Base-by-base conservation (phyloP, 2,113 vertebrate genomes). In the Ceuthmochares aereus region DNA sequence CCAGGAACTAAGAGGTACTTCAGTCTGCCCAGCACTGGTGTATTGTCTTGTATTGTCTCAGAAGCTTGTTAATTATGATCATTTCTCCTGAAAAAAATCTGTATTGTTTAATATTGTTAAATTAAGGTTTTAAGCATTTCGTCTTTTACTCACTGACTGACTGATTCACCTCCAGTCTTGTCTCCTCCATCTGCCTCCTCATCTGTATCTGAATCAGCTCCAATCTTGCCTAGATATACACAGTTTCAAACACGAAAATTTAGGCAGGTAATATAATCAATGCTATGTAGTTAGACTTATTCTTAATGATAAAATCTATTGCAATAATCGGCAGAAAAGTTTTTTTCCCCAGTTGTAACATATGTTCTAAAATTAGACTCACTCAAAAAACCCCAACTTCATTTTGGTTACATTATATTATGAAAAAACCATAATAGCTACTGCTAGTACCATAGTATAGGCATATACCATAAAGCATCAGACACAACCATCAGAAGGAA, bases 141-240 rank as follows among this genome's bases (percentile, higher is more conserved):
- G 12, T 87, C 92, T 97, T 97, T 91, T 96, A 99, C 99, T 99
- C 97, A 99, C 99, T 99, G 98, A 96, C 96, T 98, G 94, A 98
- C 89, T 92, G 97, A 89, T 91, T 98, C 98, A 58, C 95, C 86
- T 90, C 92, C 97, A 84, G 95, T 96, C 97, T 98, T 98, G 86
- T 78, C 86, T 93, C 73, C 93, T 86, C 97, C 97, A 92, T 97
- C 95, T 86, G 92, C 64, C 80, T 98, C 98, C 80, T 98, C 98
- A 69, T 98, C 98, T 91, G 98, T 93, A 88, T 98, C 98, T 72
- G 98, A 98, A 70, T 98, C 98, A 45, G 96, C 87, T 91, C 98
- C 97, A 92, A 96, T 96, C 89, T 98, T 98, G 95, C 98, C 99
- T 99, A 93, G 73, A 93, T 83, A 96, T 73, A 97, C 83, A 83